These are phyloP conservation scores for Bucco capensis DNA, from an alignment of 2,113 vertebrate species.

Conservation along the genomic window DNA sequence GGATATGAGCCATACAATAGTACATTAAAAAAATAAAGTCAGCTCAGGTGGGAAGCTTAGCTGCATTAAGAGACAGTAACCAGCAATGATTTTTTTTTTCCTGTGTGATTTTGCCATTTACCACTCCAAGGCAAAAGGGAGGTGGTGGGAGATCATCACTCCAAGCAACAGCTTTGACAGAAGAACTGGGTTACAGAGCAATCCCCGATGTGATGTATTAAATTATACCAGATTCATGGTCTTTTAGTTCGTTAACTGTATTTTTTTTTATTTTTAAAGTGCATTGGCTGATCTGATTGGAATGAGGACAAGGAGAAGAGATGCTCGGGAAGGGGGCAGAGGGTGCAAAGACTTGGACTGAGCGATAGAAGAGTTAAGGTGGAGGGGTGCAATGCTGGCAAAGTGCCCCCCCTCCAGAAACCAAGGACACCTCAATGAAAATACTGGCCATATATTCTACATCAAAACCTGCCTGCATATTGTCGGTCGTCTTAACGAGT, in stretches of 20 bases:
- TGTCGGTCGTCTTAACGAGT: slow-evolving; percentile 37
- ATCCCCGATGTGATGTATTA: slow-evolving; percentile 1
- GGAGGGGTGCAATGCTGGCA: slow-evolving; percentile 39
- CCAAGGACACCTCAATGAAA: slow-evolving; percentile 54
- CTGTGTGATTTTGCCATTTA: background rate
- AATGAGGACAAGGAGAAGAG: slow-evolving; percentile 43
- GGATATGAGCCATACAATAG: slow-evolving; percentile 48
- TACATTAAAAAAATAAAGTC: background rate
- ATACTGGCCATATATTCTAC: slow-evolving; percentile 72
- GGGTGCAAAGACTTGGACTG: slow-evolving; percentile 40
- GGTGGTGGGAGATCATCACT: background rate
- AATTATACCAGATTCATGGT: background rate
- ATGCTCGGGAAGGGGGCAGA: background rate
- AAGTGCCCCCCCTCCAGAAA: slow-evolving; percentile 19
- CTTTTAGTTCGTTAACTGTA: slow-evolving; percentile 26
- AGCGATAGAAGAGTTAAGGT: slow-evolving; percentile 34
- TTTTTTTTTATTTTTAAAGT: slow-evolving; percentile 64
- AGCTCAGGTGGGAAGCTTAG: slow-evolving; percentile 40
- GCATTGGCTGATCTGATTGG: slow-evolving; percentile 56
- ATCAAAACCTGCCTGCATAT: slow-evolving; percentile 47
- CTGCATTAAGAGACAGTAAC: slow-evolving; percentile 29
- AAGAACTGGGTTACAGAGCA: slow-evolving; percentile 5
- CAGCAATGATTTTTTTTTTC: background rate
- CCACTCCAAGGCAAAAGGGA: background rate
- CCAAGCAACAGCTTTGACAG: background rate